Percentiles rank a stretch among this genome's conserved stretches.
Conservation (phyloP, 2,113 vertebrate genomes). For the Hippocampus abdominalis region DNA sequence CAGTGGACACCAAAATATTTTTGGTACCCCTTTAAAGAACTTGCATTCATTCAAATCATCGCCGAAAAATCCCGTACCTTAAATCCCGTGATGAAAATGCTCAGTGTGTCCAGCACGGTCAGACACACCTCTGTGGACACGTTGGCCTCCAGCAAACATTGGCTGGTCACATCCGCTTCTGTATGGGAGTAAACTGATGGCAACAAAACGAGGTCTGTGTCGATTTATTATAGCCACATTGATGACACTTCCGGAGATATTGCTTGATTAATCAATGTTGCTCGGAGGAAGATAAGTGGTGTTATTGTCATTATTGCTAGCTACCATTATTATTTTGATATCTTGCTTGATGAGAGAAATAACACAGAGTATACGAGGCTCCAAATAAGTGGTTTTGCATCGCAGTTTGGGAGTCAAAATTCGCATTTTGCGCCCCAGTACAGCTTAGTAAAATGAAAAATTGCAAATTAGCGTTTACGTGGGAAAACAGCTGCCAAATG, state of each 20-base stretch:
- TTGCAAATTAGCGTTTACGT: no score
- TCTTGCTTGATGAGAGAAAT: neutral
- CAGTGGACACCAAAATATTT: no score
- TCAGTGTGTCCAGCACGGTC: slow-evolving; percentile 90
- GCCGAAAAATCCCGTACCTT: slow-evolving; percentile 75
- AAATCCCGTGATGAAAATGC: slow-evolving; percentile 90
- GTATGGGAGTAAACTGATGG: slow-evolving; percentile 84
- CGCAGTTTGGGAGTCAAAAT: no score
- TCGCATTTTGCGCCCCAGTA: no score
- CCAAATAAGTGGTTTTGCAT: no score
- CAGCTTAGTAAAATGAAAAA: no score
- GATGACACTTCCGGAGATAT: neutral
- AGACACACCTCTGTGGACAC: slow-evolving; percentile 94
- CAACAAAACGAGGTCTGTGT: slow-evolving; percentile 16
- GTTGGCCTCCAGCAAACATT: slow-evolving; percentile 91
- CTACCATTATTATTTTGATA: neutral
- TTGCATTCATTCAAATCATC: neutral
- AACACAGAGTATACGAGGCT: neutral
- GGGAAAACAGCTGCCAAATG: no score
- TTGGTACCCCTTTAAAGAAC: neutral
- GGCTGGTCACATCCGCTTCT: slow-evolving; percentile 88
- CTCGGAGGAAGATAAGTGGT: neutral
- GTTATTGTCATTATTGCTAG: neutral
- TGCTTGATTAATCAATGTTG: neutral
- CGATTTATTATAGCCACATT: slow-evolving; percentile 13